Conservation (phyloP, 2,113 vertebrate genomes). For the Seriola rivoliana region DNA sequence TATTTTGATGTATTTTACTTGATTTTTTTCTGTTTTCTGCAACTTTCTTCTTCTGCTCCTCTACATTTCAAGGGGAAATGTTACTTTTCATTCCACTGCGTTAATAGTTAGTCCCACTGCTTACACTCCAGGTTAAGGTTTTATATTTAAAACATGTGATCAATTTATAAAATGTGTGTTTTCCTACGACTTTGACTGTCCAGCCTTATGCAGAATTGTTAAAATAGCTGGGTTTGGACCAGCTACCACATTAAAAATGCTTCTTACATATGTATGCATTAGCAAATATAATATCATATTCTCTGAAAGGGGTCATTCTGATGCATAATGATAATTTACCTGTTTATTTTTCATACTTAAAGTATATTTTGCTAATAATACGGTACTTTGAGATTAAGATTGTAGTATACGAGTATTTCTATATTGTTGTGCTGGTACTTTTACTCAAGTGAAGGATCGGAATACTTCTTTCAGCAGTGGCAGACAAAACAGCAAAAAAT, state of each 20-base stretch:
- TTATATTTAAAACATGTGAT: neutral
- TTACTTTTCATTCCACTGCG: no score
- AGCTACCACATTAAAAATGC: conserved; percentile 3
- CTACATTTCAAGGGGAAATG: neutral
- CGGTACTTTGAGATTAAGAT: neutral
- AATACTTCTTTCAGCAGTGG: neutral
- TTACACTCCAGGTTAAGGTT: no score
- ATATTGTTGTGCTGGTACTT: neutral
- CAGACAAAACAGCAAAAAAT: neutral
- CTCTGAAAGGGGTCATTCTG: neutral
- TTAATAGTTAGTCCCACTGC: neutral
- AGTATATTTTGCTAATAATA: neutral
- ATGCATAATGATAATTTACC: neutral
- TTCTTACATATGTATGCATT: neutral
- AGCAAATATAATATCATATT: neutral
- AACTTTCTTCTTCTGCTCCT: neutral
- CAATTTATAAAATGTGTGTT: neutral
- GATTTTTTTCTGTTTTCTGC: neutral
- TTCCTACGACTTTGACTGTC: neutral
- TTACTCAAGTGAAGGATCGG: neutral
- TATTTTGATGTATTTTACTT: neutral
- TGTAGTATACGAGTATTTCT: neutral
- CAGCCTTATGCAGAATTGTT: neutral
- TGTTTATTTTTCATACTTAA: neutral
- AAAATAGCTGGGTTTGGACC: neutral